Base-by-base conservation (phyloP, 2,888 invertebrate species). In the Campaea margaritaria region DNA sequence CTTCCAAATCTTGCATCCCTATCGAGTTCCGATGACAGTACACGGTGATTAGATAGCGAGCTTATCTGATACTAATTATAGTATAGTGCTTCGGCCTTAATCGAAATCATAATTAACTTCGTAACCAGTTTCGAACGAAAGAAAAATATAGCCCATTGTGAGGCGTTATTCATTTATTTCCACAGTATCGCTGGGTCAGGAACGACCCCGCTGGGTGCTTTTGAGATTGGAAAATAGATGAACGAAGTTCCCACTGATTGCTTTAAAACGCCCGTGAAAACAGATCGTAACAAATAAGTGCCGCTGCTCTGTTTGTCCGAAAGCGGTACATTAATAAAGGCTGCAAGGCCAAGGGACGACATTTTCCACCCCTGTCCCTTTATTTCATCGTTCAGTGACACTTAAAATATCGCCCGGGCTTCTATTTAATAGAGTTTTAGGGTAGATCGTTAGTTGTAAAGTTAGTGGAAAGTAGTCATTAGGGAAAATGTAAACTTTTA, bases 391-490 rank as follows among this genome's bases (percentile, higher is more conserved):
- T 73, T 73, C 65, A 64, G 65, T 71, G 74, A 77, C 78, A 74
- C 76, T 77, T 81, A 58, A 75, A 77, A 76, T 74, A 76, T 71
- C 62, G 71, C 58, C 70, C 67, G 68, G 65, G 63, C 69, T 72
- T 70, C 63, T 65, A 68, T 71, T 75, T 75, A 76, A 74, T 69
- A 72, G 61, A 66, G 66, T 61, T 62, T 64, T 53, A 54, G 62
- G 64, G 65, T 58, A 59, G 59, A 70, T 73, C 72, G 65, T 72
- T 77, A 68, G 57, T 48, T 63, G 59, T 62, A 38, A 54, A 21
- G 21, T 21, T 38, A 27, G 36, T 15, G 21, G 27, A 12, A 27
- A 45, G 28, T 2, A 9, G 39, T 21, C 21, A 21, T 21, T 21
- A 21, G 21, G 21, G 21, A 21, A 21, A 21, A 21, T 21, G 5